phyloP scores from a whole-genome alignment of 1,140 invertebrate species.

The Drosophila littoralis region DNA sequence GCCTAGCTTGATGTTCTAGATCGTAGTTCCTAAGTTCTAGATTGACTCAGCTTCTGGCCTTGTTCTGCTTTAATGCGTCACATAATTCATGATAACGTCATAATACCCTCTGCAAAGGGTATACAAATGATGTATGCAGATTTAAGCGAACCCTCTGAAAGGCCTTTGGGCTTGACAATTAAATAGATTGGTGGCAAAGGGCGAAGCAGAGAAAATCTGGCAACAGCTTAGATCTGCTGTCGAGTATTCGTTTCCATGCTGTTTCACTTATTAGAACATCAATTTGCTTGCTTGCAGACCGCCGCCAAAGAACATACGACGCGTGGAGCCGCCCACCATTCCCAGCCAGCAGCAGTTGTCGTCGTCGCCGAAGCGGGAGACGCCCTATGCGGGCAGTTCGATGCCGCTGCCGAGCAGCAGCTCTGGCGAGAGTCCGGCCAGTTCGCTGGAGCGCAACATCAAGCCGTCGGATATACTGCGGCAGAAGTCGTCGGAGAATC shows the following conservation, averaged over 20 bases:
- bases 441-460: conserved; percentile 81
- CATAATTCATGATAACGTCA: too few species aligned
- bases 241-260: neutral
- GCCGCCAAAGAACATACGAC: conserved; percentile 87
- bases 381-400: conserved; percentile 65
- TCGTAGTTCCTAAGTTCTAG: too few species aligned
- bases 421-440: conserved; percentile 76
- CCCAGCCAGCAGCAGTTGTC: conserved; percentile 75
- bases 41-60: too few species aligned
- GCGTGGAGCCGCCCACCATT: conserved; percentile 86
- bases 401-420: conserved; percentile 69
- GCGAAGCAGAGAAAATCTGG: too few species aligned
- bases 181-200: too few species aligned
- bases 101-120: too few species aligned
- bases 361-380: conserved; percentile 80
- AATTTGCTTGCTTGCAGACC: conserved; percentile 84
- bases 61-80: too few species aligned
- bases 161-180: too few species aligned
- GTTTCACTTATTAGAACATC: neutral
- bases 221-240: too few species aligned
- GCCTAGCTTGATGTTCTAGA: too few species aligned
- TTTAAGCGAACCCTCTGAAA: too few species aligned
- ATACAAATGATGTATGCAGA: too few species aligned
- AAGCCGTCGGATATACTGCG: conserved; percentile 83
- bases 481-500: conserved; percentile 80